Base-by-base conservation (phyloP, 1,140 invertebrate species). In the Sycophila sp. region DNA sequence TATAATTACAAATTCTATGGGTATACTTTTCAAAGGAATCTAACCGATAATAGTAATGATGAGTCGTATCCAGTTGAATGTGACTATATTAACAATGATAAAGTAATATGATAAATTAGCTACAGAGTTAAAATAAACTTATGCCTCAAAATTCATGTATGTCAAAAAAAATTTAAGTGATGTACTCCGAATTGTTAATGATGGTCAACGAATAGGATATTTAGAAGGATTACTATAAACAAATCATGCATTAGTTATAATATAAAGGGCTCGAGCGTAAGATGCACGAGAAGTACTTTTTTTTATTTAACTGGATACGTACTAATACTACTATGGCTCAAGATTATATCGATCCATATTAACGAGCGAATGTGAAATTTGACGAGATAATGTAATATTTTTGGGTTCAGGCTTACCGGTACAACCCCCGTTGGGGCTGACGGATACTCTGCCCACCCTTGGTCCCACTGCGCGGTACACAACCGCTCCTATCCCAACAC, bases 371-470 rank as follows among this genome's bases (percentile, higher is more conserved):
- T 51, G 36, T 56, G 75, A 77, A 76, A 78, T 78, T 82, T 84
- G 80, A 70, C 80, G 75, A 73, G 81, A 85, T 75, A 83, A 84
- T 71, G 77, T 80, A 81, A 81, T 78, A 86, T 73, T 81, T 85
- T 80, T 77, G 79, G 80, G 75, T 83, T 83, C 74, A 83, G 85
- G 84, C 85, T 85, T 85, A 86, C 85, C 85, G 80, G 84, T 85
- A 77, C 85, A 86, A 83, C 82, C 84, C 84, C 83, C 83, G 78
- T 81, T 86, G 77, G 83, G 82, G 81, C 80, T 85, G 74, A 85
- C 79, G 75, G 85, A 84, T 77, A 86, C 75, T 84, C 84, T 84
- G 79, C 82, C 81, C 71, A 85, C 77, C 76, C 85, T 83, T 82
- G 84, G 83, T 79, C 83, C 84, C 81, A 85, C 76, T 76, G 84